These are phyloP conservation scores for Cranoglanis bouderius DNA, from an alignment of 2,113 vertebrate species.

Conservation along the genomic window DNA sequence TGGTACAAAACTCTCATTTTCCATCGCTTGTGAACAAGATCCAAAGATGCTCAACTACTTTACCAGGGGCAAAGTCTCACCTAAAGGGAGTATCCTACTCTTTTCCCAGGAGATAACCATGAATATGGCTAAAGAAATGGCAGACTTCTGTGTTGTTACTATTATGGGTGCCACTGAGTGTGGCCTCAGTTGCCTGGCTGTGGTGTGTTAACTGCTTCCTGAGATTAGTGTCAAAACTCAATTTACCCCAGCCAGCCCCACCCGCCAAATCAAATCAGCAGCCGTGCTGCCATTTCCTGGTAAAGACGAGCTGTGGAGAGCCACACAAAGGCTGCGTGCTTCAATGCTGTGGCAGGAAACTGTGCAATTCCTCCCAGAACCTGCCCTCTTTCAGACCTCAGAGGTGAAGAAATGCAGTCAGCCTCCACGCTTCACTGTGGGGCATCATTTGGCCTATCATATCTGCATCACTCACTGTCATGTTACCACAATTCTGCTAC, in stretches of 20 bases:
- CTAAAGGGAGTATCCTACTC: neutral
- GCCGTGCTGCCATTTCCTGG: slow-evolving; percentile 59
- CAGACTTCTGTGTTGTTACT: slow-evolving; percentile 15
- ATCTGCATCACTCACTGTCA: slow-evolving; percentile 50
- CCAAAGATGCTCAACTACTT: neutral
- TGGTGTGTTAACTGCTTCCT: slow-evolving; percentile 53
- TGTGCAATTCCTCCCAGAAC: slow-evolving; percentile 10
- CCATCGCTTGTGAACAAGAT: neutral
- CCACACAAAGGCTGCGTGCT: slow-evolving; percentile 20
- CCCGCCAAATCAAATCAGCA: slow-evolving; percentile 66
- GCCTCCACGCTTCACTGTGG: slow-evolving; percentile 44
- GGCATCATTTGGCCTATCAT: slow-evolving; percentile 30
- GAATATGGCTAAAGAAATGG: slow-evolving; percentile 30
- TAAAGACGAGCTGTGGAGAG: neutral
- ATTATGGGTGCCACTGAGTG: slow-evolving; percentile 29
- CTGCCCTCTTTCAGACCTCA: slow-evolving; percentile 32
- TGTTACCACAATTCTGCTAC: neutral
- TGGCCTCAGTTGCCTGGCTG: slow-evolving; percentile 30
- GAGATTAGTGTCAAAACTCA: slow-evolving; percentile 64
- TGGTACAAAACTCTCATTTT: neutral
- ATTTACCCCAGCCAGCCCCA: slow-evolving; percentile 62
- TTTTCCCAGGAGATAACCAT: neutral
- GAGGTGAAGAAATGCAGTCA: slow-evolving; percentile 61
- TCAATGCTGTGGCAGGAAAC: slow-evolving; percentile 40
- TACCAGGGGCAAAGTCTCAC: neutral